Conservation (phyloP, 2,888 invertebrate genomes). For the Idaea dimidiata region DNA sequence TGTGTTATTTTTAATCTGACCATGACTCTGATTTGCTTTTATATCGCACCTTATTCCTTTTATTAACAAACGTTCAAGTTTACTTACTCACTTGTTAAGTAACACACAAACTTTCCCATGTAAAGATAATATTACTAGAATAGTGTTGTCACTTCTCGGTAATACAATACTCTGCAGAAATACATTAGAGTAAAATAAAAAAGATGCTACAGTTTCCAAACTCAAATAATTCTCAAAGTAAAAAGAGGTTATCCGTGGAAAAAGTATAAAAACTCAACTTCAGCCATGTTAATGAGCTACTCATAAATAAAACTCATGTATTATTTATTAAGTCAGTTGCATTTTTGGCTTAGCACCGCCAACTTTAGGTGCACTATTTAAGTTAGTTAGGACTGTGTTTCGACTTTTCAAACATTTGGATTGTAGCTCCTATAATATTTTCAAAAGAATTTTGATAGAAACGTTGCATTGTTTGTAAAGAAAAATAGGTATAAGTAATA, state of each 20-base stretch:
- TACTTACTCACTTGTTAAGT: too few relatives aligned
- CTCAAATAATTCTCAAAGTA: constrained; percentile 1
- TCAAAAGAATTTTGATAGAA: too few relatives aligned
- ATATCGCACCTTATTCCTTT: too few relatives aligned
- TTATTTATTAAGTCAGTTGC: constrained; percentile 66
- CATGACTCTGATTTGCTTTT: too few relatives aligned
- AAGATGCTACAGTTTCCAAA: not conserved
- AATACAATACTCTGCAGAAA: constrained; percentile 4
- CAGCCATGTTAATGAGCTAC: constrained; percentile 36
- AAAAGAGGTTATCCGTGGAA: constrained; percentile 16
- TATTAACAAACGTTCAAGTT: too few relatives aligned
- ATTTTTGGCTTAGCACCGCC: constrained; percentile 57
- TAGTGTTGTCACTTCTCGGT: not conserved
- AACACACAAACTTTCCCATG: too few relatives aligned
- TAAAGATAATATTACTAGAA: not conserved
- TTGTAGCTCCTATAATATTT: not conserved
- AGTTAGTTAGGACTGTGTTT: constrained; percentile 15
- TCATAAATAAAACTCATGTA: constrained; percentile 66
- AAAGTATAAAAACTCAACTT: constrained; percentile 23
- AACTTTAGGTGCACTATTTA: constrained; percentile 11
- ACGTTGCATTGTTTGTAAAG: too few relatives aligned
- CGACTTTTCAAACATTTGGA: not conserved
- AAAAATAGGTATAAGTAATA: too few relatives aligned
- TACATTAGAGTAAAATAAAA: constrained; percentile 4
- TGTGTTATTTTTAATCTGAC: too few relatives aligned